Evolutionary conservation across 2,113 vertebrate genomes (phyloP).

Genomic region (Strigops habroptila): DNA sequence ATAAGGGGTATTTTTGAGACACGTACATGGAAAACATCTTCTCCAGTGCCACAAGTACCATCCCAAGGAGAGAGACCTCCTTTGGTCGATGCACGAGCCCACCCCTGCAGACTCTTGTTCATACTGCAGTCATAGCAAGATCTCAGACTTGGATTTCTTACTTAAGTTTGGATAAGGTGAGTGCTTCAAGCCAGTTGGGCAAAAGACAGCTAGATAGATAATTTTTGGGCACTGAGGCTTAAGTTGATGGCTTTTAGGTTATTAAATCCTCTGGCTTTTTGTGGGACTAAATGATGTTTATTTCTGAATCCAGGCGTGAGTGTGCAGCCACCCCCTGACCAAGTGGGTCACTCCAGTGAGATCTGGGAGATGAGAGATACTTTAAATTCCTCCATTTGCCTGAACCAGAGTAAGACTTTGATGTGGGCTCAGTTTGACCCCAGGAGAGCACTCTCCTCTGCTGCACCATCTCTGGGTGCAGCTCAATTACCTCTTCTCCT

Average conservation of each 20-base stretch:
- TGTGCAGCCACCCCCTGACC: background rate
- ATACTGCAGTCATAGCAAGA: background rate
- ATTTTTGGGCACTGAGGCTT: background rate
- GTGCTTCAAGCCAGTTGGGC: background rate
- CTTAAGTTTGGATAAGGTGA: background rate
- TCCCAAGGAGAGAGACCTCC: too few species aligned
- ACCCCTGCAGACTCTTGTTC: background rate
- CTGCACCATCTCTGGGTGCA: background rate
- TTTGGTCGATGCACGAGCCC: accelerated
- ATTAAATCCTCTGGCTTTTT: background rate
- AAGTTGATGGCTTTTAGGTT: background rate
- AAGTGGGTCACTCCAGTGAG: background rate
- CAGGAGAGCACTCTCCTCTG: background rate
- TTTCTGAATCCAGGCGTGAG: background rate
- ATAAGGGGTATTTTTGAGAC: background rate
- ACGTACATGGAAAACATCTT: background rate
- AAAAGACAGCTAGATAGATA: background rate
- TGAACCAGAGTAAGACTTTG: background rate
- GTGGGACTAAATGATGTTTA: background rate
- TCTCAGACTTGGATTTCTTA: background rate
- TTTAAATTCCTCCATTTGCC: background rate
- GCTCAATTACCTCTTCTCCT: background rate
- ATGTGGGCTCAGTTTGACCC: background rate
- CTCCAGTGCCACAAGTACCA: too few species aligned
- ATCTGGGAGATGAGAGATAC: background rate